Evolutionary conservation across 2,797 vertebrate genomes (phyloP).

Genomic region (Hylomyscus alleni): DNA sequence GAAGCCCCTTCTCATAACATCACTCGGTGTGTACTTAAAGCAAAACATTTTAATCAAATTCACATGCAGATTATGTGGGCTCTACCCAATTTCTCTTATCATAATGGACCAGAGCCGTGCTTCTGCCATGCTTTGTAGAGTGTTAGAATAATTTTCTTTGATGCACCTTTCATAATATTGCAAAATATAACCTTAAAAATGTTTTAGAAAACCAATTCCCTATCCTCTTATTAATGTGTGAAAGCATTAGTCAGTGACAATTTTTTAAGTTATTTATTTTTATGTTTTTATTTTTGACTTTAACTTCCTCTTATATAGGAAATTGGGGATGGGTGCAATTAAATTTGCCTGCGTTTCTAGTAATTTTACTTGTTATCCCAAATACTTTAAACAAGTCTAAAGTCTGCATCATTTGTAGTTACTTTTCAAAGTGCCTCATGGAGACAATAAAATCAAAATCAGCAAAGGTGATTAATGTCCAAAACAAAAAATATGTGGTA

Average conservation of each 20-base stretch:
- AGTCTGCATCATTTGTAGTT: neutral
- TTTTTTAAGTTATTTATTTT: conserved; percentile 63
- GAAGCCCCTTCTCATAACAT: neutral
- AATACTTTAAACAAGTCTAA: conserved; percentile 44
- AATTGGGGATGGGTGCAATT: neutral
- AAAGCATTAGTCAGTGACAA: conserved; percentile 36
- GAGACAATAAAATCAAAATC: conserved; percentile 53
- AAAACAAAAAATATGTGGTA: conserved; percentile 40
- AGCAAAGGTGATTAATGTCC: conserved; percentile 4
- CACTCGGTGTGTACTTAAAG: conserved; percentile 72
- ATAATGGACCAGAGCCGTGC: conserved; percentile 82
- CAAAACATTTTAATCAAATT: conserved; percentile 89
- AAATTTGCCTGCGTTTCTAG: conserved; percentile 43
- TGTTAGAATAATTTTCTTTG: conserved; percentile 74
- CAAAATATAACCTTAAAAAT: conserved; percentile 68
- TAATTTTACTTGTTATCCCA: conserved; percentile 54
- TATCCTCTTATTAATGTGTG: conserved; percentile 61
- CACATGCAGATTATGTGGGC: conserved; percentile 84
- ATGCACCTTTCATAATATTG: conserved; percentile 72
- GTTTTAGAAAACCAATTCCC: conserved; percentile 56
- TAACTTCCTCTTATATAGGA: conserved; percentile 40
- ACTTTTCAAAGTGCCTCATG: conserved; percentile 50
- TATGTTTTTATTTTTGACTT: conserved; percentile 4
- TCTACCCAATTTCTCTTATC: conserved; percentile 83
- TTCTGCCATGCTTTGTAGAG: conserved; percentile 38